These are phyloP conservation scores for Diabrotica virgifera DNA, from an alignment of 1,140 invertebrate genomes.

Conservation along the genomic window DNA sequence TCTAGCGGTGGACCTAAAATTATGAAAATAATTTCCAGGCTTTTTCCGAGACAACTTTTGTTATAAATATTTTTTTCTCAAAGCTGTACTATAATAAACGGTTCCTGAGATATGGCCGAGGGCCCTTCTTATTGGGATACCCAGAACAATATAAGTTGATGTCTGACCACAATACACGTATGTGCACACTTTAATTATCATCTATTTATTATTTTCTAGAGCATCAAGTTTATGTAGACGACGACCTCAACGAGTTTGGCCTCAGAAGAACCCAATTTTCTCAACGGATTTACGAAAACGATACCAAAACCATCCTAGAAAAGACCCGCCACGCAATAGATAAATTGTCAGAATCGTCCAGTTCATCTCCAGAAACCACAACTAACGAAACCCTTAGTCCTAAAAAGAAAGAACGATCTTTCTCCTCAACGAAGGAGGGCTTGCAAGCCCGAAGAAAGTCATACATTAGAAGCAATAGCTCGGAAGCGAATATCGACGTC, in stretches of 20 bases:
- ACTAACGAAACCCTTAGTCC: conserved; percentile 40
- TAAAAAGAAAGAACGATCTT: conserved; percentile 22
- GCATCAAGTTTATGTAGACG: conserved; percentile 51
- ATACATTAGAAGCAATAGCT: conserved; percentile 40
- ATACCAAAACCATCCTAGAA: conserved; percentile 43
- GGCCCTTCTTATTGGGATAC: too few relatives aligned
- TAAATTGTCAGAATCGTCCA: conserved; percentile 23
- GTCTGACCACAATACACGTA: too few relatives aligned
- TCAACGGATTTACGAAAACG: conserved; percentile 55
- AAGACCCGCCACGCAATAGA: conserved; percentile 42
- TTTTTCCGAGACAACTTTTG: too few relatives aligned
- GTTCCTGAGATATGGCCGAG: too few relatives aligned
- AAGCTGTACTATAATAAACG: too few relatives aligned
- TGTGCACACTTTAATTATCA: background rate
- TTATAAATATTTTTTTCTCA: too few relatives aligned
- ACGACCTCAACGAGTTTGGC: conserved; percentile 65
- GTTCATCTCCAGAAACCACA: conserved; percentile 31
- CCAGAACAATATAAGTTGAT: too few relatives aligned
- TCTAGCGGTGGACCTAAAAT: too few relatives aligned
- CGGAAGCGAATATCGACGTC: conserved; percentile 38
- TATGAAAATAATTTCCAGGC: too few relatives aligned
- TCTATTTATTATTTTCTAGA: conserved; percentile 30
- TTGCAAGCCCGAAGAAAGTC: conserved; percentile 23
- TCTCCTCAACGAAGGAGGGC: background rate
- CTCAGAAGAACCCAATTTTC: conserved; percentile 63